These are phyloP conservation scores for Ormyrus labotus DNA, from an alignment of 2,888 invertebrate species.

Conservation along the genomic window DNA sequence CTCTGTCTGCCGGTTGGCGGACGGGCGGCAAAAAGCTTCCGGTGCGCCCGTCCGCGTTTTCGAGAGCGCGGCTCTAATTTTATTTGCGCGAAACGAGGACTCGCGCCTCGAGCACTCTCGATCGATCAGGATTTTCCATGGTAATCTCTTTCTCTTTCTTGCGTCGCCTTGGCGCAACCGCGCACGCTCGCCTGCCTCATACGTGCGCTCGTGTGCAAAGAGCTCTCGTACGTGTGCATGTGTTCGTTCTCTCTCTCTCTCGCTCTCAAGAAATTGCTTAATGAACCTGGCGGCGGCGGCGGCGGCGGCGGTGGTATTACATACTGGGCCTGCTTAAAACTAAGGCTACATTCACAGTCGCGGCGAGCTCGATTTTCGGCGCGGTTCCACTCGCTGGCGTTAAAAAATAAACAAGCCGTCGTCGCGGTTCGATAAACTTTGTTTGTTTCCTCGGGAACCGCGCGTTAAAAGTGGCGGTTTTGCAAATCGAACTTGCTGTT, in stretches of 20 bases:
- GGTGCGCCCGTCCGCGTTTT: too few species aligned
- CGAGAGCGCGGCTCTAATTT: neutral
- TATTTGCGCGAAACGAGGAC: neutral
- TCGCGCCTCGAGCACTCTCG: neutral
- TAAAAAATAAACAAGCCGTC: too few species aligned
- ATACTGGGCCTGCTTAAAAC: too few species aligned
- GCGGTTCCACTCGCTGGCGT: slow-evolving; percentile 2
- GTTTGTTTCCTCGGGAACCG: too few species aligned
- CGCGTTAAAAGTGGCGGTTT: too few species aligned
- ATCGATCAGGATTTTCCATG: slow-evolving; percentile 2
- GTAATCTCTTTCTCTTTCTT: neutral
- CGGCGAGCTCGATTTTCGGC: slow-evolving; percentile 58
- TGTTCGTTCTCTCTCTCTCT: neutral
- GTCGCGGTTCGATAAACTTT: too few species aligned
- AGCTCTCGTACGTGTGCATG: neutral
- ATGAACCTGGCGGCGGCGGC: slow-evolving; percentile 69
- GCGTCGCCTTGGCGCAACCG: neutral
- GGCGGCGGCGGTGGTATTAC: slow-evolving; percentile 58
- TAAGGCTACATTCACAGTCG: slow-evolving; percentile 6
- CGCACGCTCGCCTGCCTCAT: too few species aligned
- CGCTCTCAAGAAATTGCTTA: slow-evolving; percentile 71
- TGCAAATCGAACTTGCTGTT: too few species aligned
- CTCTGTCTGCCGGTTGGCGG: too few species aligned
- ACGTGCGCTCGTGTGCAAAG: too few species aligned
- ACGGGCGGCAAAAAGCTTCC: too few species aligned